phyloP scores from a whole-genome alignment of 2,797 vertebrate species.

The Yasuhikotakia modesta region DNA sequence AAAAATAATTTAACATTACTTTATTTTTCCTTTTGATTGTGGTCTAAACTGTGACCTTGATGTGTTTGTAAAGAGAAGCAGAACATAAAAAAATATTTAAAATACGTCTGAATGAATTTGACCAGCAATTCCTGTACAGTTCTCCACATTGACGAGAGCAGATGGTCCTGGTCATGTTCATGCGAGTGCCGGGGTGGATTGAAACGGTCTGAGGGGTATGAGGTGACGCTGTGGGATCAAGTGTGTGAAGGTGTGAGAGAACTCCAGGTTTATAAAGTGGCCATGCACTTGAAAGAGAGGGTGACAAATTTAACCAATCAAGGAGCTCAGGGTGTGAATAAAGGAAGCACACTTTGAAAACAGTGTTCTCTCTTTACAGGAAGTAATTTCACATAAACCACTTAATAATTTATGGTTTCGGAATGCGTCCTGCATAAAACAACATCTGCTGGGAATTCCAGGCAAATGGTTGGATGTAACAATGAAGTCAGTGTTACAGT shows the following conservation, averaged over 20 bases:
- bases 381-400: slow-evolving; percentile 74
- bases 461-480: slow-evolving; percentile 70
- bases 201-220: slow-evolving; percentile 43
- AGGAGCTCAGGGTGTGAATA: slow-evolving; percentile 63
- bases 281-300: slow-evolving; percentile 83
- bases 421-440: slow-evolving; percentile 62
- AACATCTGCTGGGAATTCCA: slow-evolving; percentile 54
- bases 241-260: slow-evolving; percentile 79
- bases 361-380: slow-evolving; percentile 68
- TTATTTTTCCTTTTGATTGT: too few species aligned
- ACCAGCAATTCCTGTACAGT: background rate
- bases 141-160: background rate
- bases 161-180: background rate
- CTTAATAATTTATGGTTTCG: slow-evolving; percentile 67
- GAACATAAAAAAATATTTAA: background rate
- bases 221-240: slow-evolving; percentile 73
- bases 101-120: background rate
- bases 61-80: too few species aligned
- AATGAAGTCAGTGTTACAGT: slow-evolving; percentile 56
- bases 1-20: too few species aligned
- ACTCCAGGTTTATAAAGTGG: slow-evolving; percentile 74
- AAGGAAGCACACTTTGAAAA: slow-evolving; percentile 67
- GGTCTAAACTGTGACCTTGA: too few species aligned
- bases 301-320: slow-evolving; percentile 77
- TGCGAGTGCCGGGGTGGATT: background rate